phyloP scores from a whole-genome alignment of 2,113 vertebrate species.

The Cololabis saira region DNA sequence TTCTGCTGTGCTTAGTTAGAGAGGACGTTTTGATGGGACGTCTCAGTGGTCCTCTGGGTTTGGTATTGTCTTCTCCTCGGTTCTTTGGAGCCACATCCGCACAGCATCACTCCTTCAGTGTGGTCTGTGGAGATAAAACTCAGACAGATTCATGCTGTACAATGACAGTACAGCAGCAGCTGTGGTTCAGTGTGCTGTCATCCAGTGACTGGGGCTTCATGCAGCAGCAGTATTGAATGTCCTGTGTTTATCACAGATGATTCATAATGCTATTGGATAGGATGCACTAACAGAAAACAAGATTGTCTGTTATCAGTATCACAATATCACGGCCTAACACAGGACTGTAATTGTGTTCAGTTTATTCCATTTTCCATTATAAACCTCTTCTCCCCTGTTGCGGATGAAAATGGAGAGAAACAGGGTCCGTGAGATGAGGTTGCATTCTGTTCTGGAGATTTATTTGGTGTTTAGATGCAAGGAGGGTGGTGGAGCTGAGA shows the following conservation, averaged over 20 bases:
- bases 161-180: constrained; percentile 36
- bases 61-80: constrained; percentile 58
- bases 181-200: constrained; percentile 42
- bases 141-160: constrained; percentile 56
- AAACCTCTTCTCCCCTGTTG: constrained; percentile 63
- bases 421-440: constrained; percentile 27
- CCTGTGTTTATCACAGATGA: constrained; percentile 62
- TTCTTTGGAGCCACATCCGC: constrained; percentile 50
- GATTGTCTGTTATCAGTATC: constrained; percentile 69
- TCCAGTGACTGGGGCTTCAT: constrained; percentile 31
- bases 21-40: constrained; percentile 1
- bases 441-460: constrained; percentile 51
- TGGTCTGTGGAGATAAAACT: constrained; percentile 66
- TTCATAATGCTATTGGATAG: constrained; percentile 69
- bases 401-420: constrained; percentile 37
- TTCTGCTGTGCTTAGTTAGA: constrained; percentile 30
- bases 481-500: not conserved
- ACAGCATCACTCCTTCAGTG: constrained; percentile 58
- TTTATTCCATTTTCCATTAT: constrained; percentile 53
- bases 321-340: constrained; percentile 65
- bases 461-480: constrained; percentile 29
- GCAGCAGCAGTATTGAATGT: constrained; percentile 60
- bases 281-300: constrained; percentile 66
- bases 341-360: constrained; percentile 61
- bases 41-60: constrained; percentile 46